phyloP scores from a whole-genome alignment of 2,888 invertebrate species.

The Drymonia ruficornis region DNA sequence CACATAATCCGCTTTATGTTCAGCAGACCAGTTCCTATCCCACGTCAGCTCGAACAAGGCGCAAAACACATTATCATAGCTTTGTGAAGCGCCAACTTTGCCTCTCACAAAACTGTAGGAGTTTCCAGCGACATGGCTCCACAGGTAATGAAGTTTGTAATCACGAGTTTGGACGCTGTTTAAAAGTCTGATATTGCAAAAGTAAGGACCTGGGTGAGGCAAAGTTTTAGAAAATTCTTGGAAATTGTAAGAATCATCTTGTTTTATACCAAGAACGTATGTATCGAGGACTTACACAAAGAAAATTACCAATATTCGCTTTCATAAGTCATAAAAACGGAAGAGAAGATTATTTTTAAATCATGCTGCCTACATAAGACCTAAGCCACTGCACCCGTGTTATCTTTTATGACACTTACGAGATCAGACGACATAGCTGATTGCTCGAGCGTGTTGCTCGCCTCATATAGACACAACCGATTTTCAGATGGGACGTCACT shows the following conservation, averaged over 20 bases:
- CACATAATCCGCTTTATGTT: background rate
- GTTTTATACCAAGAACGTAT: too few species aligned
- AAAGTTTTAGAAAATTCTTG: background rate
- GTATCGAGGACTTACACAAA: too few species aligned
- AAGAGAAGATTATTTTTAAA: too few species aligned
- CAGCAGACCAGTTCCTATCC: background rate
- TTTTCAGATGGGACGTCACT: too few species aligned
- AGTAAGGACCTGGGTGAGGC: background rate
- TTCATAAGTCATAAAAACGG: too few species aligned
- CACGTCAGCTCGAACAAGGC: background rate
- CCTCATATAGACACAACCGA: too few species aligned
- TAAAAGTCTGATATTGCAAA: background rate
- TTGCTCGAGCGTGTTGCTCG: too few species aligned
- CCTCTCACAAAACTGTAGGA: slow-evolving; percentile 39
- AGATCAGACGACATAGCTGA: too few species aligned
- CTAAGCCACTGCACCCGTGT: too few species aligned
- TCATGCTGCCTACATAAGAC: too few species aligned
- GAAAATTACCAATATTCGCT: too few species aligned
- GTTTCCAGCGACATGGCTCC: slow-evolving; percentile 14
- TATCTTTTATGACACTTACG: too few species aligned
- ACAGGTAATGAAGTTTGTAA: slow-evolving; percentile 27
- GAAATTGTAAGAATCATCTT: background rate
- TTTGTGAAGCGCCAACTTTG: slow-evolving; percentile 34
- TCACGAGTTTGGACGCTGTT: background rate
- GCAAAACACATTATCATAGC: slow-evolving; percentile 33